Percentiles rank a stretch among this genome's conserved stretches.
These are phyloP conservation scores for Drosophila parthenogenetica DNA, from an alignment of 2,888 invertebrate species.

Conservation along the genomic window DNA sequence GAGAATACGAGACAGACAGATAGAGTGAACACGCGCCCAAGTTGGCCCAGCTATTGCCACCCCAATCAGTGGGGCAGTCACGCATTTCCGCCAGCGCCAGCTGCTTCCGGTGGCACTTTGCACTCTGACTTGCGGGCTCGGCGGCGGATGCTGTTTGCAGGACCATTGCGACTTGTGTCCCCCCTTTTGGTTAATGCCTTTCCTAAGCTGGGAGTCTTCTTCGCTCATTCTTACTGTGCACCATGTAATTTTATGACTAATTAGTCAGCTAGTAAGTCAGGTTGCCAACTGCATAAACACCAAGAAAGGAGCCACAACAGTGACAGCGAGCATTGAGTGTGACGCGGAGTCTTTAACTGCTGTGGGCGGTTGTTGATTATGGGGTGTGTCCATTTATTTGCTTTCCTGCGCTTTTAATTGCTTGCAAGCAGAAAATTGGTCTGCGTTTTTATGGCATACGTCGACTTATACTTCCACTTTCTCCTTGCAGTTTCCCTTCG, in stretches of 20 bases:
- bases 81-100: conserved; percentile 77
- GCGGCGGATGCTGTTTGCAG: conserved; percentile 51
- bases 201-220: conserved; percentile 5
- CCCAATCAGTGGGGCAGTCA: conserved; percentile 55
- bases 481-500: conserved; percentile 18
- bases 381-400: conserved; percentile 67
- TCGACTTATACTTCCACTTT: conserved; percentile 23
- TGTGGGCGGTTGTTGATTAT: conserved; percentile 61
- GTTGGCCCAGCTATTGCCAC: conserved; percentile 16
- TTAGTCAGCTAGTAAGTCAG: conserved; percentile 77
- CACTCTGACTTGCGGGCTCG: conserved; percentile 70
- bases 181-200: not conserved
- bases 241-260: conserved; percentile 81
- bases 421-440: conserved; percentile 61
- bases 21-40: not conserved
- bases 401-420: conserved; percentile 79
- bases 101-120: conserved; percentile 74
- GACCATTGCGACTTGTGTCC: conserved; percentile 48
- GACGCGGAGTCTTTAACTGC: conserved; percentile 43
- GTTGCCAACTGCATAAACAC: conserved; percentile 61
- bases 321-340: too few relatives aligned
- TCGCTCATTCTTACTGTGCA: conserved; percentile 36
- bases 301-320: not conserved
- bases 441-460: conserved; percentile 67
- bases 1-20: conserved; percentile 17